Base-by-base conservation (phyloP, 2,888 invertebrate genomes). In the Phymatocera aterrima region DNA sequence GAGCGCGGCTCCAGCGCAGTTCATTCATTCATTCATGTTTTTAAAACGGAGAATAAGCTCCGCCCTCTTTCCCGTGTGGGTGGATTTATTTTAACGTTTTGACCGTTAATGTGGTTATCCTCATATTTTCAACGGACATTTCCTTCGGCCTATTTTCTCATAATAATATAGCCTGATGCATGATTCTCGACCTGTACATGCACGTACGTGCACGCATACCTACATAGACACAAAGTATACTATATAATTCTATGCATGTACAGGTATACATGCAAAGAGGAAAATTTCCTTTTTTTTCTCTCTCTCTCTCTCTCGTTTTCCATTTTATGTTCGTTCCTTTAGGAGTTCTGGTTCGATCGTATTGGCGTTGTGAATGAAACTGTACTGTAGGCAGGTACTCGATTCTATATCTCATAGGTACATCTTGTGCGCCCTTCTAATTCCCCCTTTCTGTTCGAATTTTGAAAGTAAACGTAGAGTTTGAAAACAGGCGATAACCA, bases 241-340 rank as follows among this genome's bases (percentile, higher is more conserved):
- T 40, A 40, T 40, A 8, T 5, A 5, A 4, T 5, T 40, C 40
- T 8, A 40, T 40, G 40, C 40, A 40, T 40, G 37, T 18, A 21
- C 12, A 43, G 43, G 4, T n/a, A 8, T 37, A 8, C 3, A 10
- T 34, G 37, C 37, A n/a, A 10, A 2, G 37, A 1, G 8, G 8
- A 21, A 43, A 68, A 18, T 51, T 51, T 21, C 48, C 60, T 48
- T 43, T 75, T 61, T 43, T 51, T 65, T 79, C 54, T 54, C 68
- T 78, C 34, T 31, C 3, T 75, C 57, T 57, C 28, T 40, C 37
- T 40, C 51, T 68, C 10, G 68, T 54, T 54, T n/a, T n/a, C n/a
- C n/a, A 37, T 34, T 64, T 24, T 1, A 37, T 37, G 34, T 64
- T 34, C 37, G 28, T 57, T n/a, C 6, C 24, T 5, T 57, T 57